Percentiles rank a stretch among this genome's conserved stretches.
Evolutionary conservation across 35 echinoderm and acorn worm genomes (phyloP).

Genomic region (Lytechinus pictus): DNA sequence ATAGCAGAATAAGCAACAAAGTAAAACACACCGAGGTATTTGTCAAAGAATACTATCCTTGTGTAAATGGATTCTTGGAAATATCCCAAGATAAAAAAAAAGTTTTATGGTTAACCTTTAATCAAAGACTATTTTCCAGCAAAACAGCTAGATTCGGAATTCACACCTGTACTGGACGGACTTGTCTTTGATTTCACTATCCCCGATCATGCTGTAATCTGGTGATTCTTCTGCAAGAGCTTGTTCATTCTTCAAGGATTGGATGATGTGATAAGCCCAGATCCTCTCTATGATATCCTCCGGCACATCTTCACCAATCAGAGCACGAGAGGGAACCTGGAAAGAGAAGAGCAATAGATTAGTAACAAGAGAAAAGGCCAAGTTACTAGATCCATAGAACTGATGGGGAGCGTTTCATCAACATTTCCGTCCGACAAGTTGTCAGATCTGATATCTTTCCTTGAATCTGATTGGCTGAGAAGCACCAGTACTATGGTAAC

Average conservation of each 20-base stretch:
- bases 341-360: background rate
- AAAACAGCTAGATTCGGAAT: background rate
- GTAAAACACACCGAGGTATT: background rate
- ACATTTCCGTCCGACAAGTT: too few relatives aligned
- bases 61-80: too few relatives aligned
- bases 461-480: too few relatives aligned
- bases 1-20: background rate
- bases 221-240: conserved; percentile 65
- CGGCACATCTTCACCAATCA: conserved; percentile 64
- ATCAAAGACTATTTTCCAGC: background rate
- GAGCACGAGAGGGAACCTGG: conserved; percentile 57
- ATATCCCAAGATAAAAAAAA: too few relatives aligned
- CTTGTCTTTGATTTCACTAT: conserved; percentile 63
- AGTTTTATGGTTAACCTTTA: too few relatives aligned
- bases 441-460: too few relatives aligned
- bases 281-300: conserved; percentile 69
- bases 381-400: too few relatives aligned
- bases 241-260: conserved; percentile 52
- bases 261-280: conserved; percentile 91
- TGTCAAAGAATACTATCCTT: too few relatives aligned
- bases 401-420: too few relatives aligned
- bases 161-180: conserved; percentile 61
- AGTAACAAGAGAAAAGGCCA: too few relatives aligned
- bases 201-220: background rate
- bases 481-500: too few relatives aligned